phyloP scores from a whole-genome alignment of 1,140 invertebrate genomes.

The Mya arenaria region DNA sequence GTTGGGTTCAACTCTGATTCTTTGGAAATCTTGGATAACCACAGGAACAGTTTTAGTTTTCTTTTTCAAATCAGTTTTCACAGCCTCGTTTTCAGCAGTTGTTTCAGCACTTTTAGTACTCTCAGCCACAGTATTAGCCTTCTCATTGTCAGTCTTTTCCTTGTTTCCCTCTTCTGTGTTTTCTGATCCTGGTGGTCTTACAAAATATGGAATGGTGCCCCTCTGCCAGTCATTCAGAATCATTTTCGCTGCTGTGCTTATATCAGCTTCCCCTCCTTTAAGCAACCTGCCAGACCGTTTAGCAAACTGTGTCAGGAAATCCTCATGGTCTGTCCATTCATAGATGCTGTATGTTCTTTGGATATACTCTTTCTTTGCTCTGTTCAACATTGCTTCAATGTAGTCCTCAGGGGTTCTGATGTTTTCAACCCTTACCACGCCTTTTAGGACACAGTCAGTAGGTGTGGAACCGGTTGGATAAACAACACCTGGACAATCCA shows the following conservation, averaged over 20 bases:
- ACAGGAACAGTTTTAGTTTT: slow-evolving; percentile 38
- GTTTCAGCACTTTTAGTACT: slow-evolving; percentile 8
- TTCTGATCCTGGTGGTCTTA: slow-evolving; percentile 86
- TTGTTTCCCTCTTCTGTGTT: slow-evolving; percentile 27
- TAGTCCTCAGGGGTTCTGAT: slow-evolving; percentile 98
- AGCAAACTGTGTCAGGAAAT: slow-evolving; percentile 97
- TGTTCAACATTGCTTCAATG: slow-evolving; percentile 91
- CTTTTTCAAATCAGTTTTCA: not conserved
- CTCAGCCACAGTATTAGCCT: not conserved
- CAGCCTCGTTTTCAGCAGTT: not conserved
- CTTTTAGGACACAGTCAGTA: slow-evolving; percentile 97
- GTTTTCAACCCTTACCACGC: slow-evolving; percentile 92
- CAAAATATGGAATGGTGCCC: slow-evolving; percentile 97
- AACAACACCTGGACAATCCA: slow-evolving; percentile 99
- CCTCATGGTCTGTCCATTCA: slow-evolving; percentile 89
- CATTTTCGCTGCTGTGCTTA: slow-evolving; percentile 94
- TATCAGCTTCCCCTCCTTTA: slow-evolving; percentile 98
- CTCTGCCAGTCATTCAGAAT: slow-evolving; percentile 99
- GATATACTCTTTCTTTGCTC: slow-evolving; percentile 95
- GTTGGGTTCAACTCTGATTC: slow-evolving; percentile 71
- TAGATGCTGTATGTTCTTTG: slow-evolving; percentile 94
- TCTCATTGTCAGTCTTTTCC: not conserved
- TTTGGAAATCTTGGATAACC: slow-evolving; percentile 70
- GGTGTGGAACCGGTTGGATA: slow-evolving; percentile 94
- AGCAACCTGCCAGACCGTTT: slow-evolving; percentile 92